Conservation (phyloP, 30 jellyfish, hydroid and myxozoan species). For the Aurelia sp. region DNA sequence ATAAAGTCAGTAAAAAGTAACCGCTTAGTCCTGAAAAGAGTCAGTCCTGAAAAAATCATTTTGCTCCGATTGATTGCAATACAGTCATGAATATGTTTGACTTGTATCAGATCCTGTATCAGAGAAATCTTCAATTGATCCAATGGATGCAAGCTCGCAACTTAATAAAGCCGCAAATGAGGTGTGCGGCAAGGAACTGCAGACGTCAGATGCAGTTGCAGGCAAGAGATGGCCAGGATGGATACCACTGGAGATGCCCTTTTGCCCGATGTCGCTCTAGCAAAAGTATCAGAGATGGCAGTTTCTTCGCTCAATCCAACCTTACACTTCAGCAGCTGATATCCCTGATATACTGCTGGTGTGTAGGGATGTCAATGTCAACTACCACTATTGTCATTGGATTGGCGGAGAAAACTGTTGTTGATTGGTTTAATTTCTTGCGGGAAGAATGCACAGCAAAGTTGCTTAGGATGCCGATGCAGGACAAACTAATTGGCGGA, state of each 20-base stretch:
- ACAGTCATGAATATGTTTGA: no score
- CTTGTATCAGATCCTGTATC: no score
- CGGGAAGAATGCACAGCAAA: conserved; percentile 36
- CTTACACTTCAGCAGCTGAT: conserved; percentile 24
- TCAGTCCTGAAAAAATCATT: no score
- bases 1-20: no score
- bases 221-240: not conserved
- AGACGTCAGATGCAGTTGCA: conserved; percentile 7
- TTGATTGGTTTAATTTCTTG: conserved; percentile 49
- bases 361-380: conserved; percentile 19
- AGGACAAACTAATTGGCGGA: conserved; percentile 19
- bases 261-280: not conserved
- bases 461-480: conserved; percentile 22
- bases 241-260: not conserved
- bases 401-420: conserved; percentile 14
- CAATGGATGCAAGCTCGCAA: conserved; percentile 21
- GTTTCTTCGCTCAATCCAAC: conserved; percentile 32
- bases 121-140: not conserved
- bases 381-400: not conserved
- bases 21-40: no score
- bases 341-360: conserved; percentile 23
- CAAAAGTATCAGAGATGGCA: conserved; percentile 12
- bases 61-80: no score
- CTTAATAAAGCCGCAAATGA: not conserved
- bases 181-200: conserved; percentile 12